These are phyloP conservation scores for Plagodis pulveraria DNA, from an alignment of 2,888 invertebrate genomes.

Conservation along the genomic window DNA sequence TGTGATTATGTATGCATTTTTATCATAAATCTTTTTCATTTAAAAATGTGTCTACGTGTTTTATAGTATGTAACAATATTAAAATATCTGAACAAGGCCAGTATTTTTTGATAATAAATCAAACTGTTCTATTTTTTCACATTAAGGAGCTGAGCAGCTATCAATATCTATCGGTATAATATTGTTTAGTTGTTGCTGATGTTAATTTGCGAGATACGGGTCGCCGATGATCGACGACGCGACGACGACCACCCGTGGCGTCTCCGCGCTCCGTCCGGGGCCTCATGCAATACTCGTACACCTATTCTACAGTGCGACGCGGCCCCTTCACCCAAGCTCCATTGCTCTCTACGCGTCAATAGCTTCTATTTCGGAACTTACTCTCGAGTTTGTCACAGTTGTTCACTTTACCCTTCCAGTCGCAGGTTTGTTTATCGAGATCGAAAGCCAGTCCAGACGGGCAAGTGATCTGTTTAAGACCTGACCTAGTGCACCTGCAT, in stretches of 20 bases:
- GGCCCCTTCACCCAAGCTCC: conserved; percentile 83
- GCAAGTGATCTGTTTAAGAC: conserved; percentile 98
- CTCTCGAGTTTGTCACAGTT: conserved; percentile 98
- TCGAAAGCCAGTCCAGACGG: conserved; percentile 98
- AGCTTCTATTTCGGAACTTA: conserved; percentile 88
- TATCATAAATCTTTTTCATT: no score
- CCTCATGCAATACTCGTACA: conserved; percentile 75
- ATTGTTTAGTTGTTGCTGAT: conserved; percentile 41
- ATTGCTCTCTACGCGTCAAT: conserved; percentile 80
- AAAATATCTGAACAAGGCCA: no score
- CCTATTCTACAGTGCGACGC: conserved; percentile 81
- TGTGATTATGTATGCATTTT: no score
- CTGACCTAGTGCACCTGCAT: conserved; percentile 96
- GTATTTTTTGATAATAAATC: no score
- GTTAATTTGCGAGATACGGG: conserved; percentile 67
- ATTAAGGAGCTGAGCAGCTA: not conserved
- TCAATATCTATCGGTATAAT: conserved; percentile 25
- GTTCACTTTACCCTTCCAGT: conserved; percentile 99
- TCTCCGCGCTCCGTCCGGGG: conserved; percentile 57
- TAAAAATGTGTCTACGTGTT: no score
- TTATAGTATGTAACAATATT: no score
- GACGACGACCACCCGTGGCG: conserved; percentile 53
- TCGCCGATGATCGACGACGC: conserved; percentile 41
- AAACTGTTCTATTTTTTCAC: no score
- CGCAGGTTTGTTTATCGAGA: conserved; percentile 98